Evolutionary conservation across 2,113 vertebrate genomes (phyloP).

Genomic region (Chlamydotis undulata): DNA sequence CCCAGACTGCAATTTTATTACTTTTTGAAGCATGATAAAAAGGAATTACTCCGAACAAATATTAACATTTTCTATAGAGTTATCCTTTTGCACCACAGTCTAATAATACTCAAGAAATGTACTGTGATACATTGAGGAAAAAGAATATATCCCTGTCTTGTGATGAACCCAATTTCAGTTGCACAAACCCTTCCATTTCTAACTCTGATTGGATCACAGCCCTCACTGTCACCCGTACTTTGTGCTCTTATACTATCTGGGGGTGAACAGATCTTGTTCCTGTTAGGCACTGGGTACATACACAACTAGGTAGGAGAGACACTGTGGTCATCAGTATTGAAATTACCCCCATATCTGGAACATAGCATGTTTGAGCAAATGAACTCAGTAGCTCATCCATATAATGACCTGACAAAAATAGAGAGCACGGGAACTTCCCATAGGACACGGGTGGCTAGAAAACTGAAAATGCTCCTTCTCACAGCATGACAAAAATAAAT

Average conservation of each 20-base stretch:
- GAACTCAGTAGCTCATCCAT: not conserved
- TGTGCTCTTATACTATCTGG: not conserved
- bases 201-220: constrained; percentile 1
- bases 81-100: not conserved
- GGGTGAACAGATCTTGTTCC: not conserved
- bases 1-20: not conserved
- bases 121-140: not conserved
- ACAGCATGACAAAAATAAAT: not conserved
- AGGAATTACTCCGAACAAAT: constrained; percentile 19
- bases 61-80: constrained; percentile 24
- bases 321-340: not conserved
- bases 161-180: constrained; percentile 4
- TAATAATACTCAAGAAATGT: constrained; percentile 27
- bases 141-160: not conserved
- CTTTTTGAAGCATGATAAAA: constrained; percentile 24
- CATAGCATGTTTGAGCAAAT: not conserved
- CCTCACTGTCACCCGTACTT: not conserved
- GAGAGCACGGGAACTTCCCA: not conserved
- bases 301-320: not conserved
- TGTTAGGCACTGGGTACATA: not conserved
- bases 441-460: not conserved
- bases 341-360: not conserved
- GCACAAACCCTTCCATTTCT: constrained; percentile 11
- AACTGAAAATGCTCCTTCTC: not conserved
- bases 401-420: not conserved